Evolutionary conservation across 2,113 vertebrate genomes (phyloP).

Genomic region (Ia io): DNA sequence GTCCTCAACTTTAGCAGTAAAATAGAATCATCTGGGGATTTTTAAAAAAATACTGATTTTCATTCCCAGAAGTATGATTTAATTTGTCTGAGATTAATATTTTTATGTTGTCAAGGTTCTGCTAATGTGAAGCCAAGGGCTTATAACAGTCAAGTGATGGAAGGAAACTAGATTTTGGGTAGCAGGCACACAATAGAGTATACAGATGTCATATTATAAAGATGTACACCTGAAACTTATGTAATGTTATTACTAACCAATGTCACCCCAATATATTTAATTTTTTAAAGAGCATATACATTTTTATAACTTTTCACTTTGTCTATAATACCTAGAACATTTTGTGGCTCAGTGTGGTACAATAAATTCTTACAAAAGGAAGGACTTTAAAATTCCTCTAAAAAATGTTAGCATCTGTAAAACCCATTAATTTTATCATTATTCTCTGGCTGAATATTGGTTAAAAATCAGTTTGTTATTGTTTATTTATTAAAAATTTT

Average conservation of each 20-base stretch:
- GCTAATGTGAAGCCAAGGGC: background rate
- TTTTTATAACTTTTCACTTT: background rate
- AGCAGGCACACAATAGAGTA: background rate
- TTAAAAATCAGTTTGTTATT: background rate
- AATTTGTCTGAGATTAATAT: background rate
- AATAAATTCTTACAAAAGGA: background rate
- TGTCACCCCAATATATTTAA: background rate
- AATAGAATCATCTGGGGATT: background rate
- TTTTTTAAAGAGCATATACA: background rate
- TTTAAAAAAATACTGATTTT: background rate
- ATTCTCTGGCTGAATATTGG: background rate
- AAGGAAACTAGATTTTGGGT: background rate
- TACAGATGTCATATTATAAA: background rate
- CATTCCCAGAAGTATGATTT: background rate
- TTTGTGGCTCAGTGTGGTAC: background rate
- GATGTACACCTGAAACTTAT: too few relatives aligned
- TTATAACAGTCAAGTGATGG: background rate
- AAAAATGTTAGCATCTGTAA: background rate
- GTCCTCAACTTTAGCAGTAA: background rate
- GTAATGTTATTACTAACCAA: background rate
- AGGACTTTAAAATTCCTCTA: background rate
- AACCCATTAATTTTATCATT: background rate
- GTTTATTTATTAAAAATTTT: background rate
- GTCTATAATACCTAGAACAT: background rate
- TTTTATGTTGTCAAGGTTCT: background rate